Evolutionary conservation across 2,113 vertebrate species (phyloP).

Genomic region (Mus musculus): DNA sequence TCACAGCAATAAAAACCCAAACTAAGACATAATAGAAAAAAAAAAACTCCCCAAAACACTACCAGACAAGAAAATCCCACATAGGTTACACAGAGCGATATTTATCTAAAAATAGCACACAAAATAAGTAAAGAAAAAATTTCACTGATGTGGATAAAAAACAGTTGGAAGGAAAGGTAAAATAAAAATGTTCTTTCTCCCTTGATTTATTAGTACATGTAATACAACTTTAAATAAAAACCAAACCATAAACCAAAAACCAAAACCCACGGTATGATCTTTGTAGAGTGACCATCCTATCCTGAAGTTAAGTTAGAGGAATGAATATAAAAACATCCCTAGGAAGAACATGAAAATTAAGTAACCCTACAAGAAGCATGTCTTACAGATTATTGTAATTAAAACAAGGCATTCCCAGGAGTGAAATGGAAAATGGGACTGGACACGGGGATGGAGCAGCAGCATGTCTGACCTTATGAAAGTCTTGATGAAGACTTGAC

Average conservation of each 20-base stretch:
- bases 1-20: too few relatives aligned
- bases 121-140: slow-evolving; percentile 26
- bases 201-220: slow-evolving; percentile 3
- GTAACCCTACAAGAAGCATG: not conserved
- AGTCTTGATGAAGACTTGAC: not conserved
- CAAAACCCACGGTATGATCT: not conserved
- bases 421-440: slow-evolving; percentile 6
- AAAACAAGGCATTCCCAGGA: not conserved
- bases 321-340: not conserved
- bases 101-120: slow-evolving; percentile 20
- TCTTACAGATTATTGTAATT: slow-evolving; percentile 26
- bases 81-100: slow-evolving; percentile 3
- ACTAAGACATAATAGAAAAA: not conserved
- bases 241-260: too few relatives aligned
- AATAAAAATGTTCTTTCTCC: slow-evolving; percentile 42
- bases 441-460: not conserved
- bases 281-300: slow-evolving; percentile 38
- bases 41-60: not conserved
- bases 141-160: not conserved
- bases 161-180: not conserved
- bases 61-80: not conserved
- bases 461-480: slow-evolving; percentile 20
- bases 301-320: slow-evolving; percentile 3
- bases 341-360: slow-evolving; percentile 51
- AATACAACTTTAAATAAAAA: slow-evolving; percentile 21